phyloP scores from a whole-genome alignment of 2,888 invertebrate species.

The Thymelicus acteon region DNA sequence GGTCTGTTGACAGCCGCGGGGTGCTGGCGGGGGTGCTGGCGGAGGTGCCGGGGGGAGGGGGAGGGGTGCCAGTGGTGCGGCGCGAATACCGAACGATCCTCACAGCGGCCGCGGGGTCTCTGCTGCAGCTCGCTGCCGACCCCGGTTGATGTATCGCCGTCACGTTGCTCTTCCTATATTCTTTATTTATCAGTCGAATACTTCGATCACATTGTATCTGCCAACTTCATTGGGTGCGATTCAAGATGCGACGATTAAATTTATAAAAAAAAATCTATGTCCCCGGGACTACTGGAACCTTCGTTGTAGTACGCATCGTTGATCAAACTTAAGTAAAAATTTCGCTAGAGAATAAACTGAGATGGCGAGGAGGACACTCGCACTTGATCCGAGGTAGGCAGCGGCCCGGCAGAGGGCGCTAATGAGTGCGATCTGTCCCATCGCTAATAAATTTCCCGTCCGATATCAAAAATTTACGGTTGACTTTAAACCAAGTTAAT shows the following conservation, averaged over 20 bases:
- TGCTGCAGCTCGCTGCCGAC: background rate
- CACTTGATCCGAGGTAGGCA: too few relatives aligned
- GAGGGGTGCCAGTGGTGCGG: background rate
- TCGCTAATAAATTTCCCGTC: background rate
- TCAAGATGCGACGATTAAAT: too few relatives aligned
- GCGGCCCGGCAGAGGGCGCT: background rate
- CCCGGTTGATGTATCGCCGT: background rate
- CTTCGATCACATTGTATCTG: background rate
- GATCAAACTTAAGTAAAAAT: too few relatives aligned
- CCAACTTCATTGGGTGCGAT: too few relatives aligned
- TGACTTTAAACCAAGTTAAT: slow-evolving; percentile 19
- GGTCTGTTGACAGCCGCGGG: background rate
- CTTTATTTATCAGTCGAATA: background rate
- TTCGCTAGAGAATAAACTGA: too few relatives aligned
- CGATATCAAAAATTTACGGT: slow-evolving; percentile 6
- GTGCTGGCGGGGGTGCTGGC: background rate
- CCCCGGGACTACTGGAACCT: too few relatives aligned
- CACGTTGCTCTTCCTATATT: background rate
- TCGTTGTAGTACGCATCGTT: too few relatives aligned
- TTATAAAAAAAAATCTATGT: too few relatives aligned
- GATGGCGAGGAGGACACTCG: too few relatives aligned
- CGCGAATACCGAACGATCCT: background rate
- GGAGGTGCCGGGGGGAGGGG: background rate
- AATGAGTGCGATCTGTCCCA: background rate
- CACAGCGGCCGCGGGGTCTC: background rate